Percentiles rank a stretch among this genome's conserved stretches.
phyloP scores from a whole-genome alignment of 2,797 vertebrate genomes.

The Enteromius viviparus region DNA sequence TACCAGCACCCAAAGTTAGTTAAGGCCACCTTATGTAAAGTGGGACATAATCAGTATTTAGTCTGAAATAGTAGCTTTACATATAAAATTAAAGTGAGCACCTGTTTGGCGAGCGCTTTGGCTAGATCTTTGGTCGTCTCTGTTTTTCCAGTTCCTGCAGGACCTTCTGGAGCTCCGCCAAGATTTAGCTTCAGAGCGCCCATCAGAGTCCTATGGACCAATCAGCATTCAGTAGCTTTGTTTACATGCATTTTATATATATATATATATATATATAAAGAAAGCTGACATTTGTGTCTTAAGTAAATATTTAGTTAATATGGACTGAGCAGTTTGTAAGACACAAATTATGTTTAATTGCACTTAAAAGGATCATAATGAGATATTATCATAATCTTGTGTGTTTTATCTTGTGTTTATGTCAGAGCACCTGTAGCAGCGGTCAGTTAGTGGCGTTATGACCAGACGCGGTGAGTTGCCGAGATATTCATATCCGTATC shows the following conservation, averaged over 20 bases:
- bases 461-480: slow-evolving; percentile 90
- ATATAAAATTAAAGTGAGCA: slow-evolving; percentile 59
- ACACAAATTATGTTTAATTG: no score
- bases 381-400: background rate
- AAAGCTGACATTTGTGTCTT: background rate
- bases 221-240: background rate
- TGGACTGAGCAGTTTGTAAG: background rate
- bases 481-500: slow-evolving; percentile 94
- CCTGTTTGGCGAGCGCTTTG: slow-evolving; percentile 97
- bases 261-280: background rate
- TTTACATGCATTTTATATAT: background rate
- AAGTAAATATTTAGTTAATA: background rate
- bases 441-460: slow-evolving; percentile 92
- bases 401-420: background rate
- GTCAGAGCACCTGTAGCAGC: slow-evolving; percentile 87
- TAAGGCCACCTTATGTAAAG: no score
- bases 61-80: background rate
- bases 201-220: slow-evolving; percentile 86
- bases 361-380: background rate
- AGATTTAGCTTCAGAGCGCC: slow-evolving; percentile 92
- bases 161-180: slow-evolving; percentile 94
- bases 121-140: slow-evolving; percentile 97
- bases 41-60: background rate
- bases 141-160: slow-evolving; percentile 95
- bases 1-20: no score